These are phyloP conservation scores for Ceratitis capitata DNA, from an alignment of 1,140 invertebrate genomes.

Conservation along the genomic window DNA sequence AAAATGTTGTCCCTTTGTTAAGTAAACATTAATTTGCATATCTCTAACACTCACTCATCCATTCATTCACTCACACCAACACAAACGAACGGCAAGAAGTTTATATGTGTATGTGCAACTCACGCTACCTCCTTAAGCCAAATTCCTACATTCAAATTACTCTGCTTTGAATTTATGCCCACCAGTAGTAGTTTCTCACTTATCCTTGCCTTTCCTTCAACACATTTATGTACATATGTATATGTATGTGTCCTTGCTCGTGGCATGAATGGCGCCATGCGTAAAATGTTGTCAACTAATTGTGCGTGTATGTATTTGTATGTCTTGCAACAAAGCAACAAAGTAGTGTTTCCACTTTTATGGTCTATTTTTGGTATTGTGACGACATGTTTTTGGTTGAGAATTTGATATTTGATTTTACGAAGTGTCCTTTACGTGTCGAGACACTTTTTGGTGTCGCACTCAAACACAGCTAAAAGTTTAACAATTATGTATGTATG, in stretches of 20 bases:
- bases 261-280: neutral
- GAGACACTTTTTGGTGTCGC: neutral
- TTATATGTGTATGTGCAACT: neutral
- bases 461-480: neutral
- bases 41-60: slow-evolving; percentile 44
- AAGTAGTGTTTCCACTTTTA: slow-evolving; percentile 7
- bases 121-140: neutral
- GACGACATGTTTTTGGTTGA: slow-evolving; percentile 18
- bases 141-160: neutral
- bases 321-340: too few species aligned
- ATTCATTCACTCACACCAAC: neutral
- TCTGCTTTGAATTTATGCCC: neutral
- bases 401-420: slow-evolving; percentile 26
- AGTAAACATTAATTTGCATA: slow-evolving; percentile 59
- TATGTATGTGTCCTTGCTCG: neutral
- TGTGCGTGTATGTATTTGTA: slow-evolving; percentile 36
- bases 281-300: neutral
- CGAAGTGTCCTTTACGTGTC: neutral
- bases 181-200: neutral
- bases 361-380: slow-evolving; percentile 32
- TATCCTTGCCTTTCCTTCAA: neutral
- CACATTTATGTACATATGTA: too few species aligned
- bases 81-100: neutral
- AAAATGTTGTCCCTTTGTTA: slow-evolving; percentile 63
- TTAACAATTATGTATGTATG: neutral